Percentiles rank a stretch among this genome's conserved stretches.
Conservation (phyloP, 2,113 vertebrate species). For the Hystrix cristata region DNA sequence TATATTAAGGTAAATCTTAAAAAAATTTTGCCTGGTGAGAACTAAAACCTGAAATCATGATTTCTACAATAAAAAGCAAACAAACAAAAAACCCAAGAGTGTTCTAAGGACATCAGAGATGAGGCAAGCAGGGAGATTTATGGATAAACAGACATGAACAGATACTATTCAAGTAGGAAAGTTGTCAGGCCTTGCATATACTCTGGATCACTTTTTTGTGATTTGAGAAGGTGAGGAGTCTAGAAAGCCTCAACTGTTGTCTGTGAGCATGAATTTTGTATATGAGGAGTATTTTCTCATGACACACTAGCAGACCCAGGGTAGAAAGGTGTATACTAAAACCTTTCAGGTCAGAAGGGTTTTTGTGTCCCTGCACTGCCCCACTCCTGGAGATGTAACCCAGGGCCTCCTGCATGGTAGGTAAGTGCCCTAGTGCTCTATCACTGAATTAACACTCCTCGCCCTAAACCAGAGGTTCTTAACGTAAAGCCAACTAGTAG, state of each 20-base stretch:
- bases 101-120: neutral
- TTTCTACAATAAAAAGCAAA: neutral
- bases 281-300: neutral
- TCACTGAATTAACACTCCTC: no score
- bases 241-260: slow-evolving; percentile 19
- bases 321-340: neutral
- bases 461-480: neutral
- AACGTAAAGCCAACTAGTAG: neutral
- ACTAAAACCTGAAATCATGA: slow-evolving; percentile 8
- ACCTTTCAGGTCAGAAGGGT: neutral
- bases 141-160: neutral
- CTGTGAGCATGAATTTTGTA: slow-evolving; percentile 18
- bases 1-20: slow-evolving; percentile 11
- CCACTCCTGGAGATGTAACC: neutral
- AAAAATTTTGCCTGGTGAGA: neutral
- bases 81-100: neutral
- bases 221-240: neutral
- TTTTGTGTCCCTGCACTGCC: neutral
- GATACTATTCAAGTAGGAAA: neutral
- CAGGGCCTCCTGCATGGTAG: neutral
- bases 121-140: neutral
- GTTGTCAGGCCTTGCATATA: neutral
- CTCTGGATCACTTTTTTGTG: neutral
- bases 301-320: neutral
- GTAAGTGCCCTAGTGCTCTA: neutral